A percentile compares a stretch with the other conserved stretches of the same genome.
Evolutionary conservation across 2,113 vertebrate genomes (phyloP).

Genomic region (Arvicanthis niloticus): DNA sequence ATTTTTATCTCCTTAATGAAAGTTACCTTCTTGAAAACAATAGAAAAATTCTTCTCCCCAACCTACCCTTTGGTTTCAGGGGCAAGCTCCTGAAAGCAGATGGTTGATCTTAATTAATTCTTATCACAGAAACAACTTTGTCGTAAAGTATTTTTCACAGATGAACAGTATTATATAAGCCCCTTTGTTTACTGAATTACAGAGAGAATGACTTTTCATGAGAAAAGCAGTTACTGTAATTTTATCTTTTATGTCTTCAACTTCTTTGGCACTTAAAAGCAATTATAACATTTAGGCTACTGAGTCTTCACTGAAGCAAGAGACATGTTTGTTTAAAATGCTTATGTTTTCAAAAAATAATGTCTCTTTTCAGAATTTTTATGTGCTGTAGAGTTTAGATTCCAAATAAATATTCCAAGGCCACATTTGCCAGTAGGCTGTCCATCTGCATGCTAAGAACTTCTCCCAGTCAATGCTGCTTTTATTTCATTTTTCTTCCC

Average conservation of each 20-base stretch:
- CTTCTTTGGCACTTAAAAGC: slow-evolving; percentile 85
- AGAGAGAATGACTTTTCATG: slow-evolving; percentile 83
- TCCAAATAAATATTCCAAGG: slow-evolving; percentile 77
- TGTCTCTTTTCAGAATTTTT: slow-evolving; percentile 76
- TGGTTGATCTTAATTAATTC: slow-evolving; percentile 87
- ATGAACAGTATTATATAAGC: slow-evolving; percentile 84
- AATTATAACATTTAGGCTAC: slow-evolving; percentile 85
- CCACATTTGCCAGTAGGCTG: not conserved
- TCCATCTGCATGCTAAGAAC: slow-evolving; percentile 35
- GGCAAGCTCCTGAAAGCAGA: slow-evolving; percentile 79
- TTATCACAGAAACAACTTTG: slow-evolving; percentile 84
- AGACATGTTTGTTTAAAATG: slow-evolving; percentile 78
- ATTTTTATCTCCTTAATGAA: slow-evolving; percentile 58
- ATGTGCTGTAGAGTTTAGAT: slow-evolving; percentile 75
- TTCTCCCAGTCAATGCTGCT: not conserved
- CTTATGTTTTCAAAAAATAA: slow-evolving; percentile 79
- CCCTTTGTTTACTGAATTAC: slow-evolving; percentile 85
- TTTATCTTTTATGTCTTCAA: slow-evolving; percentile 85
- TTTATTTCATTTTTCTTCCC: not conserved
- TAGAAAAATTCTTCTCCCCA: not conserved
- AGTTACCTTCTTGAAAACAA: slow-evolving; percentile 41
- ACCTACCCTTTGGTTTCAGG: slow-evolving; percentile 53
- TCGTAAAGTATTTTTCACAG: slow-evolving; percentile 83
- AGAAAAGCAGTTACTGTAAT: slow-evolving; percentile 78
- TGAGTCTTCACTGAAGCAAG: slow-evolving; percentile 79